phyloP scores from a whole-genome alignment of 2,113 vertebrate species.

The Chloropsis cyanopogon region DNA sequence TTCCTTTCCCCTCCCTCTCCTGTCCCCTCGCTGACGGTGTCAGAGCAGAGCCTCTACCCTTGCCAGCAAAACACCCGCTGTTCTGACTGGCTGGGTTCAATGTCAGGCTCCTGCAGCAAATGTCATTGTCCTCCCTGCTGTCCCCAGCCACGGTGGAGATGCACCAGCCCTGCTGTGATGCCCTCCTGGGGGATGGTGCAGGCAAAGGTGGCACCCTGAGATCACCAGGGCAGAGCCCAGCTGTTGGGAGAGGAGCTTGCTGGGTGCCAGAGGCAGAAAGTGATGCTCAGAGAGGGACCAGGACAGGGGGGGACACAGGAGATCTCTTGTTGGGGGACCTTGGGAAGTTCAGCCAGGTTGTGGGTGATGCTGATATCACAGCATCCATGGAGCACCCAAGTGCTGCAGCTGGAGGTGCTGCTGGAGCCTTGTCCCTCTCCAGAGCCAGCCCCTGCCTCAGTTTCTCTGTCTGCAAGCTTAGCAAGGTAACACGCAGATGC shows the following conservation, averaged over 20 bases:
- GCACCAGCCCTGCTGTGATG: not conserved
- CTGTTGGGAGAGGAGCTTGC: not conserved
- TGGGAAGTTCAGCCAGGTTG: not conserved
- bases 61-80: constrained; percentile 55
- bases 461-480: not conserved
- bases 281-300: not conserved
- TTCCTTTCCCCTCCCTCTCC: constrained; percentile 56
- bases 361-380: not conserved
- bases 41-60: constrained; percentile 21
- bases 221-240: not conserved
- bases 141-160: not conserved
- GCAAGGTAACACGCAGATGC: not conserved
- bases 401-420: not conserved
- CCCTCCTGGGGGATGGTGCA: not conserved
- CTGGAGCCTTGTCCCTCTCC: not conserved
- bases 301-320: not conserved
- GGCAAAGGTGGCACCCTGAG: not conserved
- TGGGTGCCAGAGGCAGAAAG: not conserved
- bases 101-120: constrained; percentile 63
- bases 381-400: rapidly evolving
- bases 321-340: rapidly evolving
- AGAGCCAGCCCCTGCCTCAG: not conserved
- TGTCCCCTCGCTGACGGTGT: constrained; percentile 37
- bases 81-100: constrained; percentile 62
- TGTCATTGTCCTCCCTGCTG: constrained; percentile 21